Evolutionary conservation across 2,113 vertebrate species (phyloP).

Genomic region (Hyla sarda): DNA sequence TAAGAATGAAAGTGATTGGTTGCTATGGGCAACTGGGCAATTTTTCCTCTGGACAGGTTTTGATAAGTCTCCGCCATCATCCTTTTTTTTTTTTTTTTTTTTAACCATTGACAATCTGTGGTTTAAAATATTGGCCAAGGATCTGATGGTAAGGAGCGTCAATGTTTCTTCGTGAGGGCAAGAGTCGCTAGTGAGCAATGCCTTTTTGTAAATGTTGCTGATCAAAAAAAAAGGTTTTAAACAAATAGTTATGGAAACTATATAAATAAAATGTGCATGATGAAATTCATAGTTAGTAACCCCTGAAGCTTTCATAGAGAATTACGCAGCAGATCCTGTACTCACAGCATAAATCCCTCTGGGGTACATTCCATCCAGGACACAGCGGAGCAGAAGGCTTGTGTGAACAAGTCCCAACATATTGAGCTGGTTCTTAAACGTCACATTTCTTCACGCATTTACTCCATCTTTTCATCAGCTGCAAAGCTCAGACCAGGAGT

Average conservation of each 20-base stretch:
- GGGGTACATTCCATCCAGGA: background rate
- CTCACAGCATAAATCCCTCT: background rate
- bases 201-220: background rate
- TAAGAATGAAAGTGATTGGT: no score
- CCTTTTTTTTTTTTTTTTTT: no score
- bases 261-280: background rate
- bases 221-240: no score
- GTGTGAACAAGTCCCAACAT: slow-evolving; percentile 7
- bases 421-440: background rate
- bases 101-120: no score
- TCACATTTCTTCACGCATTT: background rate
- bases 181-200: background rate
- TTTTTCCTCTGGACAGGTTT: no score
- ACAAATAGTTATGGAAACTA: no score
- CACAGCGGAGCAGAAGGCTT: background rate
- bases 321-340: background rate
- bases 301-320: background rate
- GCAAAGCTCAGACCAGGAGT: background rate
- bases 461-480: background rate
- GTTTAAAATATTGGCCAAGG: no score
- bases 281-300: background rate
- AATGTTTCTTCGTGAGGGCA: background rate
- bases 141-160: no score
- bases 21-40: no score
- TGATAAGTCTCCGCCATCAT: no score